Evolutionary conservation across 2,888 invertebrate species (phyloP), one percentile per base, ranked within the genome.

Genomic region (Linnaemya tessellans): DNA sequence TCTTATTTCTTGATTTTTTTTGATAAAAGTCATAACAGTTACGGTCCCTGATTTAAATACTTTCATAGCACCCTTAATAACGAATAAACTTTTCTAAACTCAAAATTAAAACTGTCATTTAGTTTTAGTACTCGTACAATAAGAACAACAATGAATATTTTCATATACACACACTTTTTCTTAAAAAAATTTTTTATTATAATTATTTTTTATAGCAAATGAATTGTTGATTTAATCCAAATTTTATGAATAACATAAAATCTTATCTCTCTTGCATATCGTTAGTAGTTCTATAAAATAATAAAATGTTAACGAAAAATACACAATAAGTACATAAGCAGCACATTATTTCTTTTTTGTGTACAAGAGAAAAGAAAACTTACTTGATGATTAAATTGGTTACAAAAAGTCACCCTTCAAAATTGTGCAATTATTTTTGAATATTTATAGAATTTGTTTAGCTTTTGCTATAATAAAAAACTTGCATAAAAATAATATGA

Each of bases 171-270:
- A 18, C 20, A 20, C 51, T 10, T 20, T 11, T 51, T 20, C 51
- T 20, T 51, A 10, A 51, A 8, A 20, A 20, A 51, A 20, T 9
- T 51, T 51, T 20, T 8, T 9, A n/a, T 7, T 7, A 8, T 22
- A 22, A 49, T 43, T 35, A 35, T 35, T 35, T 35, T 8, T 41
- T 7, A 9, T 41, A 9, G 38, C 35, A 75, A 65, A 56, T 18
- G 25, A 7, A 22, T 49, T 60, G 68, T 60, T 78, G 60, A 71
- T 71, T 71, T 64, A 80, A 64, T n/a, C 60, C 58, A 78, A 80
- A 64, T 64, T 80, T 64, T 56, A 46, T 64, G 79, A 71, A 56
- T 64, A 35, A 35, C 46, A 80, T 20, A 64, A 22, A 71, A 35
- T 80, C 46, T 64, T 64, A 80, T 46, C 46, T 56, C 35, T 54